A percentile compares a stretch with the other conserved stretches of the same genome.
Evolutionary conservation across 2,888 invertebrate species (phyloP).

Genomic region (Tipula vernalis): DNA sequence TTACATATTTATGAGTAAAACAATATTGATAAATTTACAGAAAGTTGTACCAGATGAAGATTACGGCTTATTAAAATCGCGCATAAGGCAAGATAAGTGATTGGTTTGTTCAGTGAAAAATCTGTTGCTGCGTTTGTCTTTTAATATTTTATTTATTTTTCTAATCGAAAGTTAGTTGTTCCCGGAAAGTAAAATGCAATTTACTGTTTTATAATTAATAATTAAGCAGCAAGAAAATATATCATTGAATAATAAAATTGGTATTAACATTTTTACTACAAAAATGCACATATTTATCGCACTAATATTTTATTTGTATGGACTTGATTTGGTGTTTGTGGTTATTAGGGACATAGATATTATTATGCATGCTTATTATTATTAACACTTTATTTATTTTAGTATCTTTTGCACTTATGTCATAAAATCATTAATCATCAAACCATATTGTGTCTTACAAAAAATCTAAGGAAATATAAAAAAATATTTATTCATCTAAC

Average conservation of each 20-base stretch:
- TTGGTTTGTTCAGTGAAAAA: constrained; percentile 1
- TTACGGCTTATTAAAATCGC: constrained; percentile 7
- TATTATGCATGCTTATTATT: not conserved
- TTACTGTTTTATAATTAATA: not conserved
- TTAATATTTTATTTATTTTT: not conserved
- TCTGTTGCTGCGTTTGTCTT: not conserved
- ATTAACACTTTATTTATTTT: not conserved
- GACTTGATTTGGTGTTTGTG: not conserved
- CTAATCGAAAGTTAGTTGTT: not conserved
- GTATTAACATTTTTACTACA: not conserved
- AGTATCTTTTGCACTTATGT: not conserved
- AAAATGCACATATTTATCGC: not conserved
- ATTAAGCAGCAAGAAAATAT: not conserved
- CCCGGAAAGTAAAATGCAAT: not conserved
- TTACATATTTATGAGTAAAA: not conserved
- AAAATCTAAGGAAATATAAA: not conserved
- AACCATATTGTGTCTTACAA: not conserved
- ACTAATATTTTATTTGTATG: not conserved
- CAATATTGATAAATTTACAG: constrained; percentile 7
- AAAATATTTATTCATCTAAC: not conserved
- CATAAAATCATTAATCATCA: not conserved
- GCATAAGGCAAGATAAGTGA: constrained; percentile 11
- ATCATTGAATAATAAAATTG: not conserved
- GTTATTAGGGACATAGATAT: not conserved
- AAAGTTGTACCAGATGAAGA: constrained; percentile 5